phyloP scores from a whole-genome alignment of 1,140 invertebrate genomes.

The Musca domestica region DNA sequence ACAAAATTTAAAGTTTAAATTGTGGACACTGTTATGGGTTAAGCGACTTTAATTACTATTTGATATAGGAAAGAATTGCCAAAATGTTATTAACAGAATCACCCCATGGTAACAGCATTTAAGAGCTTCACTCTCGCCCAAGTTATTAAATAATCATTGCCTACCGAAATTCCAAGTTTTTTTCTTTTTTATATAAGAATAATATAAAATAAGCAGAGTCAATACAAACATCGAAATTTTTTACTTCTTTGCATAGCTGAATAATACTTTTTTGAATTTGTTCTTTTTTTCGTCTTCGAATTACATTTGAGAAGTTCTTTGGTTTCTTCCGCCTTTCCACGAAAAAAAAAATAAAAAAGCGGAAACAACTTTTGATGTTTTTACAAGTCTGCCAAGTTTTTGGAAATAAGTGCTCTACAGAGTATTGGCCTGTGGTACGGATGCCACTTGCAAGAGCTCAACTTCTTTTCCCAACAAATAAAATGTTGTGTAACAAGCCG shows the following conservation, averaged over 20 bases:
- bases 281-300: background rate
- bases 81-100: too few relatives aligned
- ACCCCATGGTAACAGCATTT: too few relatives aligned
- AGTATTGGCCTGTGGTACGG: slow-evolving; percentile 1
- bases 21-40: too few relatives aligned
- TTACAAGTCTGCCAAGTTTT: slow-evolving; percentile 13
- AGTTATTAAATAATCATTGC: too few relatives aligned
- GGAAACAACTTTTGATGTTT: slow-evolving; percentile 10
- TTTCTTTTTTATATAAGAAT: too few relatives aligned
- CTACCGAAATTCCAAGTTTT: too few relatives aligned
- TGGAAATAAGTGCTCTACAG: slow-evolving; percentile 1
- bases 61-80: too few relatives aligned
- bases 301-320: background rate
- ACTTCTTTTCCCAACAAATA: slow-evolving; percentile 2
- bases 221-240: background rate
- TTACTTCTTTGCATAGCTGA: background rate
- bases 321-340: background rate
- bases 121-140: too few relatives aligned
- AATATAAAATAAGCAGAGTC: too few relatives aligned
- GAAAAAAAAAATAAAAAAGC: too few relatives aligned
- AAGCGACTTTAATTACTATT: too few relatives aligned
- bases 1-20: too few relatives aligned
- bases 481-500: background rate
- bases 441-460: background rate
- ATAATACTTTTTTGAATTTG: background rate